Evolutionary conservation across 2,797 vertebrate genomes (phyloP).

Genomic region (Tangara arthus): DNA sequence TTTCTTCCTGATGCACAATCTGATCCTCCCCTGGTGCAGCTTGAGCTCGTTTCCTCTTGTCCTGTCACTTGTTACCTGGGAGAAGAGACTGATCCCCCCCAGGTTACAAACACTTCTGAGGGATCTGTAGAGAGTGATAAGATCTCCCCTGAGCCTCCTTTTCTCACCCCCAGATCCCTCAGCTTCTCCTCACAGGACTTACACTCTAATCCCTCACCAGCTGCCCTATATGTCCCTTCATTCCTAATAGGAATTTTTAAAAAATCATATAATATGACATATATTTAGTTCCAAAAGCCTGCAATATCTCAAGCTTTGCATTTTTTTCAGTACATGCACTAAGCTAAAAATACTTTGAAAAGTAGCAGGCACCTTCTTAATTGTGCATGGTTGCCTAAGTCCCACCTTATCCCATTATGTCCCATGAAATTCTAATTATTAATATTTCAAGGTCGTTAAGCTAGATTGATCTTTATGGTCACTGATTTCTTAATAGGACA

Average conservation of each 20-base stretch:
- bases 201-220: no score
- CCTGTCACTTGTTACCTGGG: background rate
- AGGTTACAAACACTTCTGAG: background rate
- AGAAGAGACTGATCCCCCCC: no score
- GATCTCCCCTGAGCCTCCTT: background rate
- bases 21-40: background rate
- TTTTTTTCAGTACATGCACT: background rate
- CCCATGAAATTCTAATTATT: background rate
- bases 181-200: background rate
- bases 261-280: background rate
- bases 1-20: background rate
- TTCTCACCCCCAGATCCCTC: background rate
- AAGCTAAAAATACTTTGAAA: background rate
- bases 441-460: background rate
- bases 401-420: background rate
- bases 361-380: background rate
- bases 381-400: background rate
- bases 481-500: background rate
- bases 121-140: background rate
- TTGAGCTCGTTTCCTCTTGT: accelerated
- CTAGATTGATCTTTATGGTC: accelerated
- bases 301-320: background rate
- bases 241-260: background rate
- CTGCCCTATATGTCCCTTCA: background rate
- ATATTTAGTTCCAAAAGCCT: background rate